Conservation (phyloP, 2,888 invertebrate species). For the Caenorhabditis sulstoni region DNA sequence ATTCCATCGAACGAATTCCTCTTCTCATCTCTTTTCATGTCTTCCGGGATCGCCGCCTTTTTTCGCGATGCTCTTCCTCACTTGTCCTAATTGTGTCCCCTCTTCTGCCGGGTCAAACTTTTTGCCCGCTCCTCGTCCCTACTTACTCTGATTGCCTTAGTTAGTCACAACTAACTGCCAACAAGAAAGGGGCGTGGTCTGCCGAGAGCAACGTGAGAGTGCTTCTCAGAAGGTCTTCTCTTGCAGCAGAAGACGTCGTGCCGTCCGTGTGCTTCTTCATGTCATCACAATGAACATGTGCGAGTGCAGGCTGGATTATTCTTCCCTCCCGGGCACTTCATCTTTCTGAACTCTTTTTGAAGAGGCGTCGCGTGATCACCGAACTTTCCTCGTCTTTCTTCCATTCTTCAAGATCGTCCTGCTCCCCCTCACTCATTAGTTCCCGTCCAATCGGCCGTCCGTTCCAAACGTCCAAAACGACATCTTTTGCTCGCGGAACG, state of each 20-base stretch:
- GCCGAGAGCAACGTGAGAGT: slow-evolving; percentile 43
- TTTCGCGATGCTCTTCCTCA: slow-evolving; percentile 7
- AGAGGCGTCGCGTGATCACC: slow-evolving; percentile 14
- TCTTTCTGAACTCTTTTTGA: slow-evolving; percentile 36
- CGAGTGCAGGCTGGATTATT: slow-evolving; percentile 54
- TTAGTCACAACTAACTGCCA: slow-evolving; percentile 50
- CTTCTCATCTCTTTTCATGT: slow-evolving; percentile 27
- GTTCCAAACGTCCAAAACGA: too few species aligned
- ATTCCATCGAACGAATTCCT: slow-evolving; percentile 45
- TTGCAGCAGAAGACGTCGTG: not conserved
- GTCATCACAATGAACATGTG: slow-evolving; percentile 57
- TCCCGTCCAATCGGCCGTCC: not conserved
- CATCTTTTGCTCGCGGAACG: not conserved
- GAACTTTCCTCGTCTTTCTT: slow-evolving; percentile 7
- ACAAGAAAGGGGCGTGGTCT: slow-evolving; percentile 30
- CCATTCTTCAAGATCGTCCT: not conserved
- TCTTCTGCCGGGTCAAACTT: slow-evolving; percentile 29
- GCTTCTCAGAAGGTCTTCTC: slow-evolving; percentile 47
- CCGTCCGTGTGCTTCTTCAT: slow-evolving; percentile 15
- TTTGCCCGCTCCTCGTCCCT: slow-evolving; percentile 17
- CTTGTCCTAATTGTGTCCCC: slow-evolving; percentile 32
- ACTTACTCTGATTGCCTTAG: slow-evolving; percentile 55
- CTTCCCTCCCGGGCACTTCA: slow-evolving; percentile 41
- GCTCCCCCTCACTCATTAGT: not conserved
- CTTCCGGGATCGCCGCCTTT: slow-evolving; percentile 28